Conservation (phyloP, 2,888 invertebrate genomes). For the Lysandra coridon region DNA sequence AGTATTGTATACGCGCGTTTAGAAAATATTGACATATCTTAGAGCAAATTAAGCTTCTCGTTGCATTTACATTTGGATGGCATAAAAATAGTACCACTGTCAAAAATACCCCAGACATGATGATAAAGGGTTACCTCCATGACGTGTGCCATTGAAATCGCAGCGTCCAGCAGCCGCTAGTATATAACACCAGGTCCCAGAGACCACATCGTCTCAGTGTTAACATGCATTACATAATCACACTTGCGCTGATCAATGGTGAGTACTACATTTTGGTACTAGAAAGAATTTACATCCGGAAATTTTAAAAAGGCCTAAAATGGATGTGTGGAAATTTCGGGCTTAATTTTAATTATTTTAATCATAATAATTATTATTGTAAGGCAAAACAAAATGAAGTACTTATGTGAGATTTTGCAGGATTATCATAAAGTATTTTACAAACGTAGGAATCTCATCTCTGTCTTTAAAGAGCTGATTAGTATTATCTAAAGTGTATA, state of each 20-base stretch:
- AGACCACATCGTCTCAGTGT: neutral
- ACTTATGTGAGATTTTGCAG: too few species aligned
- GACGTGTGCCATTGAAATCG: slow-evolving; percentile 74
- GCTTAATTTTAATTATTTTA: too few species aligned
- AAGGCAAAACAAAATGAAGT: too few species aligned
- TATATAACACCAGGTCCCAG: slow-evolving; percentile 56
- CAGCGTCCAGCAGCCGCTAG: slow-evolving; percentile 61
- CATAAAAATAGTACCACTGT: neutral
- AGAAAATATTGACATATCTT: too few species aligned
- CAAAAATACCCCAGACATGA: slow-evolving; percentile 34
- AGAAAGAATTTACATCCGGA: neutral
- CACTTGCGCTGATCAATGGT: neutral
- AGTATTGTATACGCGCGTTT: too few species aligned
- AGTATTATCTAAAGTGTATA: too few species aligned
- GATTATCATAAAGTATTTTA: too few species aligned
- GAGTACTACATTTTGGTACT: neutral
- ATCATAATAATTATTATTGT: too few species aligned
- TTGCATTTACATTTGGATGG: neutral
- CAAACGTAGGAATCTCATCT: too few species aligned
- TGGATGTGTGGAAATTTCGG: too few species aligned
- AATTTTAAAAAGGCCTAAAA: neutral
- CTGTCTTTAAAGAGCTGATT: too few species aligned
- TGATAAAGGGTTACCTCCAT: slow-evolving; percentile 62
- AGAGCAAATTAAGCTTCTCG: neutral
- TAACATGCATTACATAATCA: slow-evolving; percentile 14